Conservation (phyloP, 1,140 invertebrate genomes). For the Drosophila murphyi region DNA sequence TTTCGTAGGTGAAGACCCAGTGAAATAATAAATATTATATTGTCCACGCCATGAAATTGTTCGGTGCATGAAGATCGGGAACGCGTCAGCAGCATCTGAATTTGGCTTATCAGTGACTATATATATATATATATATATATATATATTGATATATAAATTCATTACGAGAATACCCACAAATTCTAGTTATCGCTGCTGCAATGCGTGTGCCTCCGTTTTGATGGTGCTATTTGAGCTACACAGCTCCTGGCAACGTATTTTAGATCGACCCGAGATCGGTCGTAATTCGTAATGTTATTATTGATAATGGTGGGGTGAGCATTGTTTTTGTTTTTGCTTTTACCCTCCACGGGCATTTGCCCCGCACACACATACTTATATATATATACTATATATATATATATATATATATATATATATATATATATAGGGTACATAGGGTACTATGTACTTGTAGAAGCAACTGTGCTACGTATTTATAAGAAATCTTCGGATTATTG, state of each 20-base stretch:
- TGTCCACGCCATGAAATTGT: background rate
- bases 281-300: conserved; percentile 8
- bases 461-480: conserved; percentile 16
- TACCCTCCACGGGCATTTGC: conserved; percentile 1
- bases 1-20: conserved; percentile 7
- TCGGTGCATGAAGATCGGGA: background rate
- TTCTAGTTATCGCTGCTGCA: background rate
- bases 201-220: conserved; percentile 3
- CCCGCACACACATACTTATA: background rate
- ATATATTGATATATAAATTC: background rate
- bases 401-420: conserved; percentile 2
- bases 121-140: background rate
- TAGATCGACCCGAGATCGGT: conserved; percentile 1
- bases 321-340: conserved; percentile 44
- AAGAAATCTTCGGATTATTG: conserved; percentile 32
- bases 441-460: background rate
- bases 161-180: background rate
- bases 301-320: conserved; percentile 55
- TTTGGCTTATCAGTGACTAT: background rate
- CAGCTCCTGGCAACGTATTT: conserved; percentile 16
- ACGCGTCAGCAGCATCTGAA: conserved; percentile 17
- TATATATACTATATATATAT: conserved; percentile 4
- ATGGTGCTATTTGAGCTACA: background rate
- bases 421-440: background rate
- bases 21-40: conserved; percentile 3